phyloP scores from a whole-genome alignment of 2,888 invertebrate species.

The Taphrorychus bicolor region DNA sequence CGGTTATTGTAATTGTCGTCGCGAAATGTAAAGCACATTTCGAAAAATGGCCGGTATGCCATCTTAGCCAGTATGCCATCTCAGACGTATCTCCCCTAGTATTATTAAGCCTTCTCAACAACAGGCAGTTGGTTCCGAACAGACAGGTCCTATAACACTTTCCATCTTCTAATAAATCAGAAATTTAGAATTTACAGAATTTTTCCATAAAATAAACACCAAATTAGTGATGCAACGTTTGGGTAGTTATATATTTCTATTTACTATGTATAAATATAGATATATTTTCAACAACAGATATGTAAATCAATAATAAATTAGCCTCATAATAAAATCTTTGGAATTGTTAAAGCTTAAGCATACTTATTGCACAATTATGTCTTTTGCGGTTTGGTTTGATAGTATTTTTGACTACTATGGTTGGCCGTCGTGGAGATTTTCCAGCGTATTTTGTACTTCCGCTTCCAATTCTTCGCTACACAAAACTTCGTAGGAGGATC shows the following conservation, averaged over 20 bases:
- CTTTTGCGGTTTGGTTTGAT: conserved; percentile 25
- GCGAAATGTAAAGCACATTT: no score
- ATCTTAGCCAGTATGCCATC: no score
- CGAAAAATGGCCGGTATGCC: no score
- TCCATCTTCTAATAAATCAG: no score
- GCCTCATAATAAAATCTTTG: background rate
- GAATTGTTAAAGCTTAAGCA: background rate
- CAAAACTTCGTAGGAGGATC: conserved; percentile 51
- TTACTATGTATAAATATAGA: background rate
- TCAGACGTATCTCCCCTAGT: no score
- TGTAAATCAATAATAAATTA: background rate
- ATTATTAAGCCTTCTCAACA: no score
- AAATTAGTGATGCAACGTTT: no score
- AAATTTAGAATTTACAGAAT: no score
- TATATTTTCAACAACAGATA: background rate
- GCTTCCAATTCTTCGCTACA: conserved; percentile 49
- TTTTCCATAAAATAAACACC: no score
- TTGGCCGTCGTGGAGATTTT: conserved; percentile 15
- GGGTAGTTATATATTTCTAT: background rate
- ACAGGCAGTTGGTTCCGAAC: no score
- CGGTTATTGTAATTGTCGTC: no score
- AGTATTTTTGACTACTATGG: background rate
- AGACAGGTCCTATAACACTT: no score
- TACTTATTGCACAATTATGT: conserved; percentile 36
- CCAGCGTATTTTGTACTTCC: conserved; percentile 47